Base-by-base conservation (phyloP, 2,113 vertebrate genomes). In the Spilogale gracilis region DNA sequence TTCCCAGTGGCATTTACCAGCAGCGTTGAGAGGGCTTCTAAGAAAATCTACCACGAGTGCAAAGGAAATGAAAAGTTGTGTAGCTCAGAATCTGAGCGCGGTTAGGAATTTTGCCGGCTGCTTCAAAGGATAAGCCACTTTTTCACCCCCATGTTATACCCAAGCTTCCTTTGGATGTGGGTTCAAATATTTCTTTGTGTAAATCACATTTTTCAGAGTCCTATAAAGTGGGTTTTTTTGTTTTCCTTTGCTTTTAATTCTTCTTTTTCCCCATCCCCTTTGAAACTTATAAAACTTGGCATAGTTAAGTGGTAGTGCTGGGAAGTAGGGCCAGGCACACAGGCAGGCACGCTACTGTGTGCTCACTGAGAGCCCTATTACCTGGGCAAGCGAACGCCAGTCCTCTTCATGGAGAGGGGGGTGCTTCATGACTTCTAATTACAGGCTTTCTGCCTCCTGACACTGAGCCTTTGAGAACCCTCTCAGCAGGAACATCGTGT, bases 161-260 rank as follows among this genome's bases (percentile, higher is more conserved):
- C 71, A 88, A 83, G 90, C 81, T 81, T 81, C 60, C 95, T 95
- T 67, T 94, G 95, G 90, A 85, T 97, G 12, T 38, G 58, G 79
- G 38, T 94, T 98, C 97, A 96, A 93, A 87, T 94, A 94, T 89
- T 96, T 74, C n/a, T 96, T 89, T 89, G 81, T 98, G 94, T 94
- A 97, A 98, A 93, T 97, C 69, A 52, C 20, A 20, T 89, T 97
- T 97, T 96, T 89, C 65, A 60, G 73, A 95, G 38, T 63, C 82
- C 86, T 92, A 45, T 90, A 9, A 96, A 80, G 84, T 93, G 91
- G 86, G 2, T 13, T 92, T 93, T 14, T 93, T 91, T 85, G 67
- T 82, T 97, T 97, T 61, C 11, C 11, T 97, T 50, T 88, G 95
- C 60, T 60, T 67, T 97, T 86, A 14, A 0, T 96, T 97, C 38